Evolutionary conservation across 2,888 invertebrate genomes (phyloP).

Genomic region (Meganola albula): DNA sequence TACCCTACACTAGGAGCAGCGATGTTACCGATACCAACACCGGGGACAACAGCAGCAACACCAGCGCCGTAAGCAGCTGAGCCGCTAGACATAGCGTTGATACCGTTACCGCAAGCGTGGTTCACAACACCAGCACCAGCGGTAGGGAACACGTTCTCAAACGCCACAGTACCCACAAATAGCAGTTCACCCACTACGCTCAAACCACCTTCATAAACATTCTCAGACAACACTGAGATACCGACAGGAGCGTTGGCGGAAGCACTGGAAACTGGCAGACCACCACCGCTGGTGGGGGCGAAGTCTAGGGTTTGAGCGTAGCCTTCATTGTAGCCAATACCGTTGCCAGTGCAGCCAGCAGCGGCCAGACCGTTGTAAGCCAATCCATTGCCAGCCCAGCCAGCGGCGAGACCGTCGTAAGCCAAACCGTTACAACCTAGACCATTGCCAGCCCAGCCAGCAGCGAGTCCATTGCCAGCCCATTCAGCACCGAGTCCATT

Average conservation of each 20-base stretch:
- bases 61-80: conserved; percentile 4
- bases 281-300: conserved; percentile 8
- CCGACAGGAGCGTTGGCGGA: conserved; percentile 7
- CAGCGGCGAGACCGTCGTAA: no score
- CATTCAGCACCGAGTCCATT: not conserved
- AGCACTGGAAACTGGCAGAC: conserved; percentile 10
- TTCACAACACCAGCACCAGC: conserved; percentile 36
- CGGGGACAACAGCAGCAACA: conserved; percentile 3
- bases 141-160: conserved; percentile 41
- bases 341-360: not conserved
- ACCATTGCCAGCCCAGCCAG: not conserved
- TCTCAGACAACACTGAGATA: conserved; percentile 9
- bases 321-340: not conserved
- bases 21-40: not conserved
- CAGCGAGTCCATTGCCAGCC: not conserved
- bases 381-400: not conserved
- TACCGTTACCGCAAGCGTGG: conserved; percentile 41
- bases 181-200: conserved; percentile 18
- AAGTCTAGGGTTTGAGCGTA: conserved; percentile 2
- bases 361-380: not conserved
- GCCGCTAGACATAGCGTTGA: conserved; percentile 27
- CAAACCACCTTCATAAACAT: conserved; percentile 16
- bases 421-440: not conserved
- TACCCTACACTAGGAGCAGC: not conserved
- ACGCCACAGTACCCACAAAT: conserved; percentile 33